Conservation (phyloP, 2,797 vertebrate species). For the Melanotaenia nigrans region DNA sequence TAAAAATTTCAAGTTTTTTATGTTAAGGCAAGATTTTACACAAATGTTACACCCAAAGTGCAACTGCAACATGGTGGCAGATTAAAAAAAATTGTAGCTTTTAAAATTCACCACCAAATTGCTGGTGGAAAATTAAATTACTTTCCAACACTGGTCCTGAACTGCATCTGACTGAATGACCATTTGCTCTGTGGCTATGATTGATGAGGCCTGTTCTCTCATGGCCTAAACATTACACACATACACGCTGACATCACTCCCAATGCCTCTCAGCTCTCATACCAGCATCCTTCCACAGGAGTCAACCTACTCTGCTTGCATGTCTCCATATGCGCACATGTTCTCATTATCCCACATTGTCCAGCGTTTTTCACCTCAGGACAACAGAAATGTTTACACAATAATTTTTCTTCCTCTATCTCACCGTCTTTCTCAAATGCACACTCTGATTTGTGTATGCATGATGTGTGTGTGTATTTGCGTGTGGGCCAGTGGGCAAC, state of each 20-base stretch:
- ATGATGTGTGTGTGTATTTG: constrained; percentile 18
- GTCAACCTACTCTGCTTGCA: constrained; percentile 42
- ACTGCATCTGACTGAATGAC: constrained; percentile 40
- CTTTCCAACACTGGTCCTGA: constrained; percentile 14
- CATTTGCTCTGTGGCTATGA: constrained; percentile 46
- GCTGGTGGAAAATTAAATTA: not conserved
- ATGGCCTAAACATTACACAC: constrained; percentile 30
- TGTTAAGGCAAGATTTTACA: not conserved
- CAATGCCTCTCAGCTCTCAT: constrained; percentile 29
- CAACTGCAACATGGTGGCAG: not conserved
- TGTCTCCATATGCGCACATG: constrained; percentile 13
- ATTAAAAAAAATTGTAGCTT: not conserved
- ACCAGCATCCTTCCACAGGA: constrained; percentile 36
- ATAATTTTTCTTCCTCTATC: constrained; percentile 24
- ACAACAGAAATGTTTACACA: constrained; percentile 44
- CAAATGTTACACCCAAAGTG: not conserved
- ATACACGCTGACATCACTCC: constrained; percentile 50
- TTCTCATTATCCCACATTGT: constrained; percentile 22
- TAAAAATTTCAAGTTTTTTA: not conserved
- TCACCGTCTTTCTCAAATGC: constrained; percentile 11
- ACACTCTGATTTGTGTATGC: constrained; percentile 22
- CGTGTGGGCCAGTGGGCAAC: constrained; percentile 49
- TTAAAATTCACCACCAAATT: not conserved
- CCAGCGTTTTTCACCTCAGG: constrained; percentile 28
- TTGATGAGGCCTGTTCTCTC: constrained; percentile 43